Base-by-base conservation (phyloP, 1,140 invertebrate genomes). In the Pseudobourletiella spinata region DNA sequence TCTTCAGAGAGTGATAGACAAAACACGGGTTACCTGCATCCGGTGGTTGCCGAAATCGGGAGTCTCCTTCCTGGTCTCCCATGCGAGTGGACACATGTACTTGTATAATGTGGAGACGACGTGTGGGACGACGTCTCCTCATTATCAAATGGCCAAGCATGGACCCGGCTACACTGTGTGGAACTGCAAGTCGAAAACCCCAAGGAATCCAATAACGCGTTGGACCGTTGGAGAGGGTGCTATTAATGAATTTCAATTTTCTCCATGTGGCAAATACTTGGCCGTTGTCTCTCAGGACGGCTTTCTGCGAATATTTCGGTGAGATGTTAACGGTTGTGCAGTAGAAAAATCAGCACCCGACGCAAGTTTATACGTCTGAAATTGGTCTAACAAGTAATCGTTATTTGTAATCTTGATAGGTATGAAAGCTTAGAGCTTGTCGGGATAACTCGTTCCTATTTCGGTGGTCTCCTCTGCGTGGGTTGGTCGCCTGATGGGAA, bases 211-310 rank as follows among this genome's bases (percentile, higher is more conserved):
- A 0, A 75, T 98, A 6, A 95, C 93, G 73, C 79, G 86, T 73
- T 88, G 86, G 86, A 81, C 86, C 54, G 83, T 95, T 71, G 91
- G 84, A 70, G 82, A 74, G 81, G 88, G 80, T 84, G 87, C 79
- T 85, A 79, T 99, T 69, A 98, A 99, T 76, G 92, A 98, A 76
- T 95, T 99, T 78, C 87, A 89, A 46, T 99, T 99, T 76, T 97
- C 93, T 43, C 94, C 94, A 3, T 95, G 92, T 79, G 87, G 88
- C 25, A 81, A 87, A 44, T 92, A 95, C 75, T 75, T 99, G 50
- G 96, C 94, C 4, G 84, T 92, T 25, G 94, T 91, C 22, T 89
- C 89, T 32, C 93, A 98, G 76, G 96, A 99, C 79, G 96, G 96
- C 18, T 95, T 93, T 75, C 79, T 99, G 4, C 78, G 95, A 64